Base-by-base conservation (phyloP, 2,888 invertebrate species). In the Blera fallax region DNA sequence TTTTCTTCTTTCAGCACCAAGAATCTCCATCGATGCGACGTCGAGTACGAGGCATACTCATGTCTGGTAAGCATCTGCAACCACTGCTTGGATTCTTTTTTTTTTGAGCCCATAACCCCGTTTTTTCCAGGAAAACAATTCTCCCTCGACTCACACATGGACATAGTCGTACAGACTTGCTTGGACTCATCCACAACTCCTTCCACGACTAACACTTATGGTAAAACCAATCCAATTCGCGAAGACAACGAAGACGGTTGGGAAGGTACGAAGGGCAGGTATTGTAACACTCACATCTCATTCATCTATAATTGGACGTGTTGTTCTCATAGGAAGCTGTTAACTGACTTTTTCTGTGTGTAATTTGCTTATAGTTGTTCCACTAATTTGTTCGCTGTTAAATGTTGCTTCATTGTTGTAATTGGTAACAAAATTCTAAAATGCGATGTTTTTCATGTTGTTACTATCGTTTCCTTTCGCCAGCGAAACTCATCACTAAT, bases 131-230 rank as follows among this genome's bases (percentile, higher is more conserved):
- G 90, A 32, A 97, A 97, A 92, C 97, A 97, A 92, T 97, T 96
- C 91, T 98, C 97, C 0, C 93, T 98, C 88, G 98, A 98, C 92
- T 98, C 98, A 0, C 95, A 97, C 89, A 95, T 98, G 95, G 98
- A 98, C 90, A 94, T 98, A 90, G 97, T 97, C 18, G 91, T 91
- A 45, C 96, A 96, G 90, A 90, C 90, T 16, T 96, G 95, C 3
- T 91, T 95, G 88, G 94, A 95, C 91, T 92, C 93, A 48, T 93
- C 88, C 60, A 87, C 89, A 32, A 87, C 87, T 37, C 84, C 79
- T 5, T 78, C 74, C 14, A 87, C 79, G 4, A 87, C 78, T 29
- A 83, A 89, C 29, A 87, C 88, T 5, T 87, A 88, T 69, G 89
- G 89, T 5, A 89, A 88, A 24, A 87, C 87, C 60, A 74, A 88